These are phyloP conservation scores for Sylvilagus floridanus DNA, from an alignment of 2,797 vertebrate genomes.

Conservation along the genomic window DNA sequence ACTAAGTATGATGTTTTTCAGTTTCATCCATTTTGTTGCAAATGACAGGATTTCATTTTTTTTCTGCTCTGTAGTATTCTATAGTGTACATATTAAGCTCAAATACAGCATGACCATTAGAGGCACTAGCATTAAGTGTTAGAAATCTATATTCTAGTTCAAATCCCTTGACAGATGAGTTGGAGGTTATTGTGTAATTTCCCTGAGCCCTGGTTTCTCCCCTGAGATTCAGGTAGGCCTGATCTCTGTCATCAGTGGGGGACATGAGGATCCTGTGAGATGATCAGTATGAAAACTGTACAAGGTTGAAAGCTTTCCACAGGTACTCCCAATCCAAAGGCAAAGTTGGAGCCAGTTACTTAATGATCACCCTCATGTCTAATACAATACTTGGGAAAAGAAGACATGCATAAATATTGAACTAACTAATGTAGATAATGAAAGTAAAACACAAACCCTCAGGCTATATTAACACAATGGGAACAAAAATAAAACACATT, in stretches of 20 bases:
- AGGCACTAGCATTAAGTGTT: background rate
- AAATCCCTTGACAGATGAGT: background rate
- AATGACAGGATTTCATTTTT: too few species aligned
- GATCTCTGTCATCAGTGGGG: background rate
- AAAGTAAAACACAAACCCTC: background rate
- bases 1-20: too few species aligned
- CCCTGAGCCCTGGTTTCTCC: background rate
- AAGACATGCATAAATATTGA: background rate
- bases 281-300: background rate
- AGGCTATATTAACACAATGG: background rate
- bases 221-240: background rate
- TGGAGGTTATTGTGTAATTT: background rate
- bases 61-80: too few species aligned
- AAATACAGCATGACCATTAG: background rate
- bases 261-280: background rate
- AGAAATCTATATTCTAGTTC: background rate
- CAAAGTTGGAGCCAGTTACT: background rate
- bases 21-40: too few species aligned
- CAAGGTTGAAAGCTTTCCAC: background rate
- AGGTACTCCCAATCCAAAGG: background rate
- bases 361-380: background rate
- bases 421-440: background rate
- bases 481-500: background rate
- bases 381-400: background rate
- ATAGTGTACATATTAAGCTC: background rate